phyloP scores from a whole-genome alignment of 53 echinoderm and acorn worm genomes.

The Hippasteria phrygiana region DNA sequence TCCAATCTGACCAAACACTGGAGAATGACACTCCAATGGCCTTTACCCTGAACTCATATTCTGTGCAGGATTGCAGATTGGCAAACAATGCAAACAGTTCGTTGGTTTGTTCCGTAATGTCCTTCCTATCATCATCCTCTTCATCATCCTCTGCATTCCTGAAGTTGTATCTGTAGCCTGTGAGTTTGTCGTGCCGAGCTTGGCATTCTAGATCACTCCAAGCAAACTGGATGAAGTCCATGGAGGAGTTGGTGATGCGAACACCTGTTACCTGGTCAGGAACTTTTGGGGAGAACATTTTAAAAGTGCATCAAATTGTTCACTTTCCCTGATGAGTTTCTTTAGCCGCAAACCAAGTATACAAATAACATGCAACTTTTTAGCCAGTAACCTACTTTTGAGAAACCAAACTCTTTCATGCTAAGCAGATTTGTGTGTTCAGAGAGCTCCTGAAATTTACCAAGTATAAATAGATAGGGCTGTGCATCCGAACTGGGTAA shows the following conservation, averaged over 20 bases:
- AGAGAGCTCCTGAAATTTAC: no score
- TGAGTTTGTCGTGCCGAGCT: constrained; percentile 31
- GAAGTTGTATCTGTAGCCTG: constrained; percentile 5
- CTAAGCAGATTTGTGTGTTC: no score
- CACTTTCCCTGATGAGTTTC: background rate
- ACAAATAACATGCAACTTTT: no score
- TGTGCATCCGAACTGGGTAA: no score
- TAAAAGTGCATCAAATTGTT: background rate
- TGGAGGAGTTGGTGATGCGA: constrained; percentile 6
- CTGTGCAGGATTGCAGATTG: constrained; percentile 31
- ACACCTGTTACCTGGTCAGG: constrained; percentile 34
- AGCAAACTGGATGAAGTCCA: constrained; percentile 18
- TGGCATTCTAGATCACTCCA: constrained; percentile 35
- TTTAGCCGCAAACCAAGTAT: background rate
- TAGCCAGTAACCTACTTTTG: no score
- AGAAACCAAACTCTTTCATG: no score
- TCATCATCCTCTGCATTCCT: background rate
- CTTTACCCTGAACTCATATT: constrained; percentile 56
- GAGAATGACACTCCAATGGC: constrained; percentile 16
- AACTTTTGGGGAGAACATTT: background rate
- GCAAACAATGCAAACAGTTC: background rate
- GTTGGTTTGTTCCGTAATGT: background rate
- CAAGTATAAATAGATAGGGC: no score
- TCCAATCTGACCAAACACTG: constrained; percentile 31
- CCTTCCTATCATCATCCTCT: background rate